Base-by-base conservation (phyloP, 2,113 vertebrate species). In the Poeciliopsis retropinna region DNA sequence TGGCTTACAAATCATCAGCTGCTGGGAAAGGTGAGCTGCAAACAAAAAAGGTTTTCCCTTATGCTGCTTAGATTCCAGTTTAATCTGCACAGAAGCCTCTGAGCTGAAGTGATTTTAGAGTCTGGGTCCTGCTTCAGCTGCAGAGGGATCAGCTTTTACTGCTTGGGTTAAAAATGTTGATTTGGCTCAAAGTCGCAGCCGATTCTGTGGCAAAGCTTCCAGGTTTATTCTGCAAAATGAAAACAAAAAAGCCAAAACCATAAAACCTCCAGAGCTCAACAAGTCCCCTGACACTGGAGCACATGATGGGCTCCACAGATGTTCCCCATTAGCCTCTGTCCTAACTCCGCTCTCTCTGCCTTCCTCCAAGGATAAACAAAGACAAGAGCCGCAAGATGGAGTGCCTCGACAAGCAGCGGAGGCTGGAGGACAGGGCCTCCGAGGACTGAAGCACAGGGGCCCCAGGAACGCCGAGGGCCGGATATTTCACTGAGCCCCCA, bases 1-100 rank as follows among this genome's bases (percentile, higher is more conserved):
- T 72, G 92, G 75, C 57, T 70, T 39, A 30, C 64, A 60, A 10
- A 85, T 93, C 31, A 4, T 87, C 13, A 66, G 3, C 4, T 95
- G 94, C 85, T 95, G 94, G 94, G 73, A 88, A n/a, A 91, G 73
- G 94, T 94, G 84, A 75, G 62, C n/a, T 19, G 19, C 6, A 47
- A 47, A 6, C 44, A 19, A 1, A 4, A 13, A 15, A 13, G 13
- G 4, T 41, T 47, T 47, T 47, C 5, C 41, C 4, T 44, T 44
- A 17, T 44, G 13, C 41, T 47, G 44, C 14, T 17, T 15, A 6
- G 4, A 2, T 47, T 47, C 44, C 4, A 15, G 5, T 47, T 47
- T 17, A 47, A 19, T 47, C 44, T 47, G 44, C 44, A 47, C 14
- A 47, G 17, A 47, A 47, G 17, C 44, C 14, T 6, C 8, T n/a